phyloP scores from a whole-genome alignment of 2,797 vertebrate genomes.

The Nyctibius grandis region DNA sequence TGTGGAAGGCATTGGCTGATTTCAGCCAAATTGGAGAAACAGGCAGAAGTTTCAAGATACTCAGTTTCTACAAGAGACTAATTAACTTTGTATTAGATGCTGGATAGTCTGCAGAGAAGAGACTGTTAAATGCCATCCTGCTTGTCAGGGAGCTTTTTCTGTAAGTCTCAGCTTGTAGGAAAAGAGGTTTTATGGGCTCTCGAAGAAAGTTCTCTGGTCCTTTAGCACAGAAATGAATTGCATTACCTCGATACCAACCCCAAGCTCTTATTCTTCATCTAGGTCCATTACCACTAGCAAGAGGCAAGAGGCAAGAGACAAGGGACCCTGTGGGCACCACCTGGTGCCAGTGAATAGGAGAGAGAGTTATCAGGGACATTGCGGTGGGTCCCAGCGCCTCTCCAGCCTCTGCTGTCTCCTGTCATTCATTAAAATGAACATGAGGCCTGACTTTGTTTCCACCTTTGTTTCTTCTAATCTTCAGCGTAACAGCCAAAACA shows the following conservation, averaged over 20 bases:
- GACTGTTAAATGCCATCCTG: not conserved
- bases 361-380: not conserved
- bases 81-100: not conserved
- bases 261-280: not conserved
- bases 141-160: not conserved
- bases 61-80: not conserved
- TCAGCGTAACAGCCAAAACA: not conserved
- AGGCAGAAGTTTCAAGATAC: not conserved
- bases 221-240: slow-evolving; percentile 11
- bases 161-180: not conserved
- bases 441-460: not conserved
- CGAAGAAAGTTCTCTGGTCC: not conserved
- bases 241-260: not conserved
- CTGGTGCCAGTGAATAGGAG: not conserved
- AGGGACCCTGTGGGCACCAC: not conserved
- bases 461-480: not conserved
- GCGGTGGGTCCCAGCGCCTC: accelerated
- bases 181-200: not conserved
- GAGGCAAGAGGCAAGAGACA: not conserved
- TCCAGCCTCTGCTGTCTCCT: not conserved
- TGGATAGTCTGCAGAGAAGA: not conserved
- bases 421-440: not conserved
- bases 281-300: not conserved
- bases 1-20: not conserved
- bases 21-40: not conserved